Conservation (phyloP, 2,888 invertebrate species). For the Nomada goodeniana region DNA sequence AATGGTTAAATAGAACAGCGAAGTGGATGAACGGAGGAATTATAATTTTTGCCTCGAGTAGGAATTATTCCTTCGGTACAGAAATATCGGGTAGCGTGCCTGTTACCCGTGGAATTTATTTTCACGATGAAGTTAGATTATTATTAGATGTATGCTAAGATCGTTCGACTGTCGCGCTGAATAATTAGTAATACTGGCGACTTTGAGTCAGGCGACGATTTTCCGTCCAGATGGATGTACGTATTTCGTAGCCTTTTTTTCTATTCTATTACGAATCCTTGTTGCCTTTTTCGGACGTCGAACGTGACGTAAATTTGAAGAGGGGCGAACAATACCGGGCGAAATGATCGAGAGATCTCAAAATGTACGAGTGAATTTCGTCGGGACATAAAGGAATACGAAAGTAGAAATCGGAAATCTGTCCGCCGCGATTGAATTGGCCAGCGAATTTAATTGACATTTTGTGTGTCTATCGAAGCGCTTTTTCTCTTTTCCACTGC, state of each 20-base stretch:
- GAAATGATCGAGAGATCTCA: constrained; percentile 25
- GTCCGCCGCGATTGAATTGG: constrained; percentile 63
- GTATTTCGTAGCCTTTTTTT: too few species aligned
- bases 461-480: constrained; percentile 54
- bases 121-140: not conserved
- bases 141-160: not conserved
- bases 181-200: not conserved
- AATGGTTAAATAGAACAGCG: constrained; percentile 30
- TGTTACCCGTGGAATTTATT: constrained; percentile 26
- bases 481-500: not conserved
- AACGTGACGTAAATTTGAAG: constrained; percentile 10
- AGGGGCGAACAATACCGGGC: constrained; percentile 10
- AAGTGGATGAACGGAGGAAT: constrained; percentile 2
- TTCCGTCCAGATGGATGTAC: not conserved
- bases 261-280: not conserved
- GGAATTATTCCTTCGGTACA: too few species aligned
- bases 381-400: constrained; percentile 2
- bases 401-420: constrained; percentile 63
- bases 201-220: not conserved
- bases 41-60: too few species aligned
- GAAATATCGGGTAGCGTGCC: constrained; percentile 1
- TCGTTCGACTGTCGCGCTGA: not conserved
- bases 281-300: not conserved
- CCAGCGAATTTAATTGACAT: constrained; percentile 62
- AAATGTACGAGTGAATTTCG: constrained; percentile 14